Conservation (phyloP, 2,888 invertebrate genomes). For the Torymus aiolomorphi region DNA sequence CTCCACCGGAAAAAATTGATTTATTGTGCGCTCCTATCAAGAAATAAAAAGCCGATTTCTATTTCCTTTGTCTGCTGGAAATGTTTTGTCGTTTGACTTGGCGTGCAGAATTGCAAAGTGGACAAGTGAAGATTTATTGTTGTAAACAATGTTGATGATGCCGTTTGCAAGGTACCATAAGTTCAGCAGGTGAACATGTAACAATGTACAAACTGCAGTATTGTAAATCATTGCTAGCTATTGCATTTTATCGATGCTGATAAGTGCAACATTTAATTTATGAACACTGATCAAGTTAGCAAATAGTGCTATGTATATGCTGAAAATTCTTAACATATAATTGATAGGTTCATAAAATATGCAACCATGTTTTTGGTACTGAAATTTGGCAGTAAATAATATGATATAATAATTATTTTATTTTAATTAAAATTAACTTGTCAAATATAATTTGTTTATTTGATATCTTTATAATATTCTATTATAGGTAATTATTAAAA, state of each 20-base stretch:
- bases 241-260: constrained; percentile 26
- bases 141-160: constrained; percentile 4
- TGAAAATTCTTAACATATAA: too few relatives aligned
- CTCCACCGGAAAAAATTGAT: background rate
- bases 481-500: background rate
- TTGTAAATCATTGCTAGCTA: constrained; percentile 15
- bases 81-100: background rate
- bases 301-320: background rate
- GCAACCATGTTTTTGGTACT: too few relatives aligned
- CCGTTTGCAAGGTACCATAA: background rate
- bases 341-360: too few relatives aligned
- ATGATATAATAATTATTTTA: too few relatives aligned
- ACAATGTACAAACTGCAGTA: constrained; percentile 10
- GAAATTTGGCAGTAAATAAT: too few relatives aligned
- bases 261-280: constrained; percentile 5
- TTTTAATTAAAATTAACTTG: too few relatives aligned
- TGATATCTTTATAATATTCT: too few relatives aligned
- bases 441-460: too few relatives aligned
- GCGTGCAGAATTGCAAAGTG: background rate
- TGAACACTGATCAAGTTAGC: background rate
- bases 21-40: background rate
- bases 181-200: constrained; percentile 1
- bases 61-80: background rate
- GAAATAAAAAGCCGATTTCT: background rate
- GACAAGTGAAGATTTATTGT: background rate